Evolutionary conservation across 2,113 vertebrate genomes (phyloP).

Genomic region (Archilochus colubris): DNA sequence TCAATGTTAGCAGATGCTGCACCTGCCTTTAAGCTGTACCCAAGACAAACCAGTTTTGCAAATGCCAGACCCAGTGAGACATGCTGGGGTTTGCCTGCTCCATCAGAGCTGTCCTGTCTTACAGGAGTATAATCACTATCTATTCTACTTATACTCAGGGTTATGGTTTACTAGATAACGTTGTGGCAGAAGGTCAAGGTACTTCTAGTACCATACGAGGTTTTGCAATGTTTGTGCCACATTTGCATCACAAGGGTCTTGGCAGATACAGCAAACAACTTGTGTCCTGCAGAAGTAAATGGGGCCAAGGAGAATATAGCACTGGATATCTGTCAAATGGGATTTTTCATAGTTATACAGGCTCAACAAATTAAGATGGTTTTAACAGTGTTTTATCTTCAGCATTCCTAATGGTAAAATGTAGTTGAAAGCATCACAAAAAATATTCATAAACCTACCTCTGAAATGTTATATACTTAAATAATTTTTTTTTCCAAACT

Average conservation of each 20-base stretch:
- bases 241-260: not conserved
- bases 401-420: not conserved
- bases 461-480: not conserved
- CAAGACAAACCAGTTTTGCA: not conserved
- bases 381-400: not conserved
- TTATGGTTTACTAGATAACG: not conserved
- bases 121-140: not conserved
- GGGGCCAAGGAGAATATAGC: not conserved
- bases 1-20: not conserved
- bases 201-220: not conserved
- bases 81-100: not conserved
- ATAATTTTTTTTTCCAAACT: not conserved
- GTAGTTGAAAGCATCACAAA: not conserved
- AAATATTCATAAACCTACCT: not conserved
- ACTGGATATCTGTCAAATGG: not conserved
- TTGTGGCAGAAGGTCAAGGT: not conserved
- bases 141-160: not conserved
- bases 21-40: not conserved
- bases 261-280: not conserved
- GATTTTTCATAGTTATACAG: not conserved
- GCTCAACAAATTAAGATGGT: not conserved
- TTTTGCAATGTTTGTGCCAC: not conserved
- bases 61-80: not conserved
- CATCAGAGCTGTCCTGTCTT: not conserved
- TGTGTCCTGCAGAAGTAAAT: not conserved